These are phyloP conservation scores for Axis porcinus DNA, from an alignment of 2,113 vertebrate genomes.

Conservation along the genomic window DNA sequence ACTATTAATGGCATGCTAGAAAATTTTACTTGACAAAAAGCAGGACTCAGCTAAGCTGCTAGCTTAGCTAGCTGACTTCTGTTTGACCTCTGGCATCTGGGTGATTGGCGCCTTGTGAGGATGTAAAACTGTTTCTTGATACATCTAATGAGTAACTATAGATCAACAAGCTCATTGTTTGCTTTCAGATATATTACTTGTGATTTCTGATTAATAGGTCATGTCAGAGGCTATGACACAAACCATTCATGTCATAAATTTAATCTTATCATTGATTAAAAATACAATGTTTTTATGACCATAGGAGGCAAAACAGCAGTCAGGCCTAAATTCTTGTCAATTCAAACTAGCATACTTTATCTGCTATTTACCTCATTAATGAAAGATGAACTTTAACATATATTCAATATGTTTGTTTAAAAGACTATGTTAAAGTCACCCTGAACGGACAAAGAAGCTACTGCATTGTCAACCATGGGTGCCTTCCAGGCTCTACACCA, in stretches of 20 bases:
- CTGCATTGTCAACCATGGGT: background rate
- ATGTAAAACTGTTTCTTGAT: background rate
- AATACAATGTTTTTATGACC: slow-evolving; percentile 1
- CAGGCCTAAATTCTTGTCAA: background rate
- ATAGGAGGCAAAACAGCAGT: background rate
- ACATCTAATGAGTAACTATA: background rate
- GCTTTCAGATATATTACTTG: background rate
- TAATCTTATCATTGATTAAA: slow-evolving; percentile 23
- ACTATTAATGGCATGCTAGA: background rate
- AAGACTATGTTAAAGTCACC: background rate
- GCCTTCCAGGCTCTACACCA: background rate
- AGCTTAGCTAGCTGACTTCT: background rate
- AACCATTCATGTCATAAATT: slow-evolving; percentile 16
- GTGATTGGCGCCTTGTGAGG: background rate
- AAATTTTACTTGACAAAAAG: slow-evolving; percentile 6
- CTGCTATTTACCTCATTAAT: background rate
- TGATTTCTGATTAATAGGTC: slow-evolving; percentile 37
- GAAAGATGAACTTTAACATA: background rate
- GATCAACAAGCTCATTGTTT: background rate
- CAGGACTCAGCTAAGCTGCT: slow-evolving; percentile 4
- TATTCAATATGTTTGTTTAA: background rate
- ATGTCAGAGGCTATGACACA: background rate
- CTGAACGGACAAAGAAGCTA: background rate
- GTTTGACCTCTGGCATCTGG: slow-evolving; percentile 19
- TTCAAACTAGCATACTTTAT: background rate